Conservation (phyloP, 2,113 vertebrate species). For the Tangachromis dhanisi region DNA sequence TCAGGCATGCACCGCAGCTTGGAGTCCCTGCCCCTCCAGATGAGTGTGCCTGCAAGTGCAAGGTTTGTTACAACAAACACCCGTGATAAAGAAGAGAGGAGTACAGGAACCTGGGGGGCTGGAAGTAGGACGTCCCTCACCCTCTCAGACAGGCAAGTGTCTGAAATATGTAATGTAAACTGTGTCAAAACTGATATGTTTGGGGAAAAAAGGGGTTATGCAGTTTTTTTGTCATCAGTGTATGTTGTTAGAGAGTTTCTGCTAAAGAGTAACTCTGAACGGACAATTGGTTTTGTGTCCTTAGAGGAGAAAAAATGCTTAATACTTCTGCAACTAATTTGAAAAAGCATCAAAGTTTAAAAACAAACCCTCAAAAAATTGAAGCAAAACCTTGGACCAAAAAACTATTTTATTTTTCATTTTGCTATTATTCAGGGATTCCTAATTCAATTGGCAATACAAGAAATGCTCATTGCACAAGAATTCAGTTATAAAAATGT, state of each 20-base stretch:
- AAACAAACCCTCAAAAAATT: not conserved
- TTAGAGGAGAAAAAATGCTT: not conserved
- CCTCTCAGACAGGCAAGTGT: slow-evolving; percentile 56
- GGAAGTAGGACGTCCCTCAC: slow-evolving; percentile 65
- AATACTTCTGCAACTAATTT: not conserved
- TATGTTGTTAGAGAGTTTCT: not conserved
- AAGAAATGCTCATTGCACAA: not conserved
- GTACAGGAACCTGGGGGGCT: slow-evolving; percentile 67
- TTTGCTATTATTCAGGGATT: not conserved
- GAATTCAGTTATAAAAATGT: not conserved
- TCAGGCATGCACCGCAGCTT: slow-evolving; percentile 90
- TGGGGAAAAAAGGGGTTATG: not conserved
- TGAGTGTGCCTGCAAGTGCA: slow-evolving; percentile 82
- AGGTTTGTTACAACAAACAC: slow-evolving; percentile 60
- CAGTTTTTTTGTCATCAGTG: not conserved
- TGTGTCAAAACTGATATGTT: not conserved
- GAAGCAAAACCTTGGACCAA: not conserved
- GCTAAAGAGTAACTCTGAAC: not conserved
- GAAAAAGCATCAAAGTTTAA: not conserved
- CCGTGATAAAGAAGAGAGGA: slow-evolving; percentile 44
- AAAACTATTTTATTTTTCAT: not conserved
- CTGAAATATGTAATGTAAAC: not conserved
- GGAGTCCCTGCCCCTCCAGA: slow-evolving; percentile 93
- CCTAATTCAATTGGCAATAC: not conserved
- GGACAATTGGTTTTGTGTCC: not conserved